Conservation (phyloP, 2,888 invertebrate species). For the Acrocyrtus sp. region DNA sequence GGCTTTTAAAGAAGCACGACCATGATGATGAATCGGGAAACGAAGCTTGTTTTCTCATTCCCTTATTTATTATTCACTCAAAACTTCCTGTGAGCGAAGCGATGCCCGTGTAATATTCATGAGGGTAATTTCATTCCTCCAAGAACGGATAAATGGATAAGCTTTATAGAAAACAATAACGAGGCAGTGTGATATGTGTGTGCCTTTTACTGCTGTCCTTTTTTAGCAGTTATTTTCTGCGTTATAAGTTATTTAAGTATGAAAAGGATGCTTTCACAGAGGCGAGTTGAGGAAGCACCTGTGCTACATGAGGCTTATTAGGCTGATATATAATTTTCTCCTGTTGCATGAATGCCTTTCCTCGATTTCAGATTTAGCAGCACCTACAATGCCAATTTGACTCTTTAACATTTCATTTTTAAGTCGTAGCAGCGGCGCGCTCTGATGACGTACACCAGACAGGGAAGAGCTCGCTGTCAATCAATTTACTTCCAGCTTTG, state of each 20-base stretch:
- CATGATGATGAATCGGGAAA: constrained; percentile 24
- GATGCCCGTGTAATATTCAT: background rate
- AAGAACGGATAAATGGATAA: background rate
- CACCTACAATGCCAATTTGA: background rate
- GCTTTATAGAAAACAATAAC: background rate
- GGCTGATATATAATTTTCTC: background rate
- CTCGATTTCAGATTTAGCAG: background rate
- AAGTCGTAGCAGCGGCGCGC: too few relatives aligned
- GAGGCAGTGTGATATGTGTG: too few relatives aligned
- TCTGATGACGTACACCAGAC: too few relatives aligned
- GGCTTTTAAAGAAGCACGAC: background rate
- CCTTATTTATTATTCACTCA: constrained; percentile 19
- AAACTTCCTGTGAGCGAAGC: constrained; percentile 27
- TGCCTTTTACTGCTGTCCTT: background rate
- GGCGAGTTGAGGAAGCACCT: background rate
- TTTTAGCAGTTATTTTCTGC: too few relatives aligned
- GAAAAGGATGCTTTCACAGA: too few relatives aligned
- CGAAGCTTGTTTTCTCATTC: constrained; percentile 32
- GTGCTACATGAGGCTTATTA: too few relatives aligned
- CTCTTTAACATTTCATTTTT: background rate
- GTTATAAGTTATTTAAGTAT: too few relatives aligned
- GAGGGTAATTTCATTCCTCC: background rate
- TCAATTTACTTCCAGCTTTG: too few relatives aligned
- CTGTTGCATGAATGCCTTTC: background rate
- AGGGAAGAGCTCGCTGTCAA: too few relatives aligned